Base-by-base conservation (phyloP, 2,113 vertebrate species). In the Myotis davidii region DNA sequence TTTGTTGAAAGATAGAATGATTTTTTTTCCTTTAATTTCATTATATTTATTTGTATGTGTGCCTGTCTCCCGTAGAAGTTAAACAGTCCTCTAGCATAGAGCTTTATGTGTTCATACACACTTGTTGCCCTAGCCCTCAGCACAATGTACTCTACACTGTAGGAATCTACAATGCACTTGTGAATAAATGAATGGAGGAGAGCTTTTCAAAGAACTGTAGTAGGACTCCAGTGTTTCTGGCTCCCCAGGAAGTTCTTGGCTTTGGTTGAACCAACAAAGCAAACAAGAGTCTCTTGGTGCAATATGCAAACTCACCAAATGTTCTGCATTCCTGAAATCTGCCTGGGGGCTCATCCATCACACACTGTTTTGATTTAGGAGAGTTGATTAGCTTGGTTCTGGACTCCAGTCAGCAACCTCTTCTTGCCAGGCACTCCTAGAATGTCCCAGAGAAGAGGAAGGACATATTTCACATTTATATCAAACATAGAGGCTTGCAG, bases 281-380 rank as follows among this genome's bases (percentile, higher is more conserved):
- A 85, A 92, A 74, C 79, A 86, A 67, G 50, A 84, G 18, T 29
- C 48, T 92, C 61, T 65, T 84, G 56, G 89, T 93, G 72, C 39
- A 76, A 90, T 85, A 77, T 78, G 52, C 48, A 96, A 93, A 96
- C 82, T 85, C 72, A 87, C 86, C 84, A 78, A 95, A 86, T 96
- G 93, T 70, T 96, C 84, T 76, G 0, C 93, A 77, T 91, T 86
- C 86, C n/a, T 64, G 70, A 81, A 88, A 72, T 85, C 85, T 84
- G 90, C 79, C 74, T 70, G 74, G 82, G 73, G 88, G 91, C 74
- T 76, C 86, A 94, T 91, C 84, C 16, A 61, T 76, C 74, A 77
- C 52, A 65, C 82, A 54, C 32, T 91, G 83, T 94, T 95, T 93
- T 87, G 91, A 94, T 77, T 94, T 93, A 76, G 42, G 59, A 85